These are phyloP conservation scores for Notodonta ziczac DNA, from an alignment of 2,888 invertebrate species.

Conservation along the genomic window DNA sequence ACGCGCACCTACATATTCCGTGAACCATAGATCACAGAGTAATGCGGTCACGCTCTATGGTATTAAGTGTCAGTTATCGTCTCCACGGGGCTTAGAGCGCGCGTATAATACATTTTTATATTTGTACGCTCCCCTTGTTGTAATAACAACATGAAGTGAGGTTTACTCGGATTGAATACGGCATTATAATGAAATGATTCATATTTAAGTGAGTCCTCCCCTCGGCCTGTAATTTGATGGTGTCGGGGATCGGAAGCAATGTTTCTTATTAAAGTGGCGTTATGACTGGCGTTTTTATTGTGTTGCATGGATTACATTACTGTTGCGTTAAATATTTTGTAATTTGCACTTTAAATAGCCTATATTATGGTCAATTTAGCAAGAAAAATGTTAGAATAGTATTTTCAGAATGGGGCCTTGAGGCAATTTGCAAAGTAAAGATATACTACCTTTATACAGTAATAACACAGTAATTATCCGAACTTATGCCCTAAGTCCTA, in stretches of 20 bases:
- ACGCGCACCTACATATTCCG: conserved; percentile 54
- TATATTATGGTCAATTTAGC: too few species aligned
- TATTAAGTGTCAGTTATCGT: conserved; percentile 84
- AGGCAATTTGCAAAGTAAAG: too few species aligned
- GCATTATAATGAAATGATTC: conserved; percentile 85
- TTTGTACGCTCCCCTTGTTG: conserved; percentile 76
- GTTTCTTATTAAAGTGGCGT: conserved; percentile 83
- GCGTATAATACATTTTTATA: conserved; percentile 77
- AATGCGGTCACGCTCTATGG: conserved; percentile 84
- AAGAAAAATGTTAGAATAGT: too few species aligned
- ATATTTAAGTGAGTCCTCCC: conserved; percentile 84
- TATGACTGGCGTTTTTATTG: conserved; percentile 74
- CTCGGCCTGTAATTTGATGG: conserved; percentile 76
- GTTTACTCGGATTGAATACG: conserved; percentile 83
- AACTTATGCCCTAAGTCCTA: too few species aligned
- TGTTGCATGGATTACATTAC: conserved; percentile 45
- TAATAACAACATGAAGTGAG: conserved; percentile 81
- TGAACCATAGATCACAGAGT: conserved; percentile 82
- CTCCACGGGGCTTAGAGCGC: conserved; percentile 77
- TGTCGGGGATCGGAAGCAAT: conserved; percentile 78
- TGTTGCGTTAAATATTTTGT: conserved; percentile 29
- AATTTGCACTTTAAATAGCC: conserved; percentile 19
- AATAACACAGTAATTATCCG: too few species aligned
- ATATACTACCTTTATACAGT: too few species aligned
- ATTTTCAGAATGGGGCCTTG: too few species aligned